These are phyloP conservation scores for Magallana angulata DNA, from an alignment of 1,140 invertebrate genomes.

Conservation along the genomic window DNA sequence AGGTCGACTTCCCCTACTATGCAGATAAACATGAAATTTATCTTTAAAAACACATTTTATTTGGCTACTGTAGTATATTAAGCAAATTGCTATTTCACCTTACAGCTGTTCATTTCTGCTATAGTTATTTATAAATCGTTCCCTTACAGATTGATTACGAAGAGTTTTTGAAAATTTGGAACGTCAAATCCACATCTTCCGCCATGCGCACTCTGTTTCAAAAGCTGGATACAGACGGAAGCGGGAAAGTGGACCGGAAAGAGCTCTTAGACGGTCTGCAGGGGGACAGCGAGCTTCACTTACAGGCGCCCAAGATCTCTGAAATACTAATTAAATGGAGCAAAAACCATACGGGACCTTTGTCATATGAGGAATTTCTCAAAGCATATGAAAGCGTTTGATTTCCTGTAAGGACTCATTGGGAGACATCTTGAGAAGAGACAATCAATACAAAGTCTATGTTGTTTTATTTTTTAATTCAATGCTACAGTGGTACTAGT, in stretches of 20 bases:
- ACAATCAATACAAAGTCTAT: too few species aligned
- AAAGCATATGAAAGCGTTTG: conserved; percentile 46
- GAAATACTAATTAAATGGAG: conserved; percentile 65
- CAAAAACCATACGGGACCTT: conserved; percentile 64
- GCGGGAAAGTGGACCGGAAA: conserved; percentile 69
- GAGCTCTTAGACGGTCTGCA: conserved; percentile 71
- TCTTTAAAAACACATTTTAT: too few species aligned
- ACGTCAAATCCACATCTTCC: conserved; percentile 57
- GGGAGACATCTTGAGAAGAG: too few species aligned
- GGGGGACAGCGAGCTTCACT: conserved; percentile 65
- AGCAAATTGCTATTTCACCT: too few species aligned
- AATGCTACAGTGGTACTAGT: too few species aligned
- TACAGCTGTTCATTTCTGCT: too few species aligned
- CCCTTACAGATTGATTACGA: conserved; percentile 66
- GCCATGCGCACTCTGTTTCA: conserved; percentile 68
- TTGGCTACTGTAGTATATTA: too few species aligned
- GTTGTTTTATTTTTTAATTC: too few species aligned
- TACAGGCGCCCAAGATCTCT: conserved; percentile 68
- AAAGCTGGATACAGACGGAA: conserved; percentile 69
- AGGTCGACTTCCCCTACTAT: conserved; percentile 14
- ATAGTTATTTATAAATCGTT: too few species aligned
- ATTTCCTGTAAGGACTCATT: not conserved
- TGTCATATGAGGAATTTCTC: conserved; percentile 72
- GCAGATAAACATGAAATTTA: too few species aligned
- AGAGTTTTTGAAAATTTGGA: conserved; percentile 70